Evolutionary conservation across 2,797 vertebrate genomes (phyloP).

Genomic region (Echiichthys vipera): DNA sequence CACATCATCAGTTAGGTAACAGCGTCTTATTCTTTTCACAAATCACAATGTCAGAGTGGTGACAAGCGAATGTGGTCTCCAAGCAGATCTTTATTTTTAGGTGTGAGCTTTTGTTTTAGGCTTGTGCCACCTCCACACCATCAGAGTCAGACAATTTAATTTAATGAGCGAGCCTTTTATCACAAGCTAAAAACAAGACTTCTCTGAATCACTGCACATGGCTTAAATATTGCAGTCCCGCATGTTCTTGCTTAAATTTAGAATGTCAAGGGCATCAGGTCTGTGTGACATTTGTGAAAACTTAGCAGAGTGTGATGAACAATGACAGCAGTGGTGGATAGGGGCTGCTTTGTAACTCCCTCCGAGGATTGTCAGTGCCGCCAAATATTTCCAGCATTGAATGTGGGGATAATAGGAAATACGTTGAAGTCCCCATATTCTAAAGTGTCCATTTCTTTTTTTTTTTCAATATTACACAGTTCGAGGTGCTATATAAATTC

Average conservation of each 20-base stretch:
- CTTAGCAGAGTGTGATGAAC: conserved; percentile 12
- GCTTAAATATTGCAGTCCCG: conserved; percentile 35
- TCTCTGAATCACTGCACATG: conserved; percentile 29
- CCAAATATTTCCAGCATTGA: not conserved
- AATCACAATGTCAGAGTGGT: conserved; percentile 17
- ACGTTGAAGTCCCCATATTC: too few species aligned
- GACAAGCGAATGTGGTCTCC: conserved; percentile 17
- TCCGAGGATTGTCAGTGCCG: conserved; percentile 1
- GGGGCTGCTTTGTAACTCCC: not conserved
- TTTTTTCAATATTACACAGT: too few species aligned
- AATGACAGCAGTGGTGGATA: conserved; percentile 3
- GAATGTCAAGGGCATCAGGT: conserved; percentile 34
- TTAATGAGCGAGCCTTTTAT: conserved; percentile 54
- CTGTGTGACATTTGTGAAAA: conserved; percentile 34
- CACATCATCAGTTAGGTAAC: conserved; percentile 41
- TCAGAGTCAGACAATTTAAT: conserved; percentile 49
- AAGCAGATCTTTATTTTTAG: conserved; percentile 60
- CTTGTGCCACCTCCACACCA: conserved; percentile 53
- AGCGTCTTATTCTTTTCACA: conserved; percentile 32
- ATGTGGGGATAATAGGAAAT: not conserved
- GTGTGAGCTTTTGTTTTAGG: conserved; percentile 46
- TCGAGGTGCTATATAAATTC: too few species aligned
- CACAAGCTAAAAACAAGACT: conserved; percentile 35
- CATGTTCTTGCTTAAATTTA: conserved; percentile 44
- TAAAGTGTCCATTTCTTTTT: too few species aligned